A percentile compares a stretch with the other conserved stretches of the same genome.
phyloP scores from a whole-genome alignment of 2,888 invertebrate genomes.

The Lycocerus yunnanus region DNA sequence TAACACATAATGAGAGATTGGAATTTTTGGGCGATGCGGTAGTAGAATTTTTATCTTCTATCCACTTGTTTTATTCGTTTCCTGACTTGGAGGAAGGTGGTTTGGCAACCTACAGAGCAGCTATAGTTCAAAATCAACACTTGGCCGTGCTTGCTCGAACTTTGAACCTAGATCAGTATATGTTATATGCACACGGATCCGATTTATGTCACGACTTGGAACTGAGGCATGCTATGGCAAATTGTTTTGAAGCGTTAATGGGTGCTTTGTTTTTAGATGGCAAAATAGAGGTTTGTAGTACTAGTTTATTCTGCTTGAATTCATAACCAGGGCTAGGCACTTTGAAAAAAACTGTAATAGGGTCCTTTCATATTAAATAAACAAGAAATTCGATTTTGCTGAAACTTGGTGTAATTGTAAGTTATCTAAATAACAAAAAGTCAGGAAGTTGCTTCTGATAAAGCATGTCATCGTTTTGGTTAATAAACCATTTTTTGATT shows the following conservation, averaged over 20 bases:
- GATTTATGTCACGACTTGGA: constrained; percentile 97
- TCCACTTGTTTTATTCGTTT: constrained; percentile 96
- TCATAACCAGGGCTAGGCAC: no score
- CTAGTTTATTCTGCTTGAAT: no score
- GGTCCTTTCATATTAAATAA: no score
- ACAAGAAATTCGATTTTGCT: no score
- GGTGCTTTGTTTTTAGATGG: constrained; percentile 95
- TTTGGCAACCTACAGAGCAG: constrained; percentile 94
- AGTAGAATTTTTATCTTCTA: constrained; percentile 95
- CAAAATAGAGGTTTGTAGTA: constrained; percentile 70
- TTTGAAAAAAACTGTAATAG: no score
- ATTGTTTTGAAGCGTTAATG: constrained; percentile 99
- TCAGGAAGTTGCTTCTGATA: no score
- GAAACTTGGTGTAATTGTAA: no score
- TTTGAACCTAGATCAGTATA: constrained; percentile 87
- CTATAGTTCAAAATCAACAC: constrained; percentile 98
- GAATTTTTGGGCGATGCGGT: constrained; percentile 99
- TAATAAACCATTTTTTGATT: no score
- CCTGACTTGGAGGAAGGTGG: constrained; percentile 97
- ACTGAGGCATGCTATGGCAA: constrained; percentile 97
- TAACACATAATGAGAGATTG: constrained; percentile 93
- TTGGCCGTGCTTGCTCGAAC: constrained; percentile 89
- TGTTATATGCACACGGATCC: constrained; percentile 97
- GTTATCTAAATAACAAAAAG: no score
- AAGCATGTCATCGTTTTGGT: no score